Evolutionary conservation across 2,888 invertebrate species (phyloP).

Genomic region (Pristionchus maxplancki): DNA sequence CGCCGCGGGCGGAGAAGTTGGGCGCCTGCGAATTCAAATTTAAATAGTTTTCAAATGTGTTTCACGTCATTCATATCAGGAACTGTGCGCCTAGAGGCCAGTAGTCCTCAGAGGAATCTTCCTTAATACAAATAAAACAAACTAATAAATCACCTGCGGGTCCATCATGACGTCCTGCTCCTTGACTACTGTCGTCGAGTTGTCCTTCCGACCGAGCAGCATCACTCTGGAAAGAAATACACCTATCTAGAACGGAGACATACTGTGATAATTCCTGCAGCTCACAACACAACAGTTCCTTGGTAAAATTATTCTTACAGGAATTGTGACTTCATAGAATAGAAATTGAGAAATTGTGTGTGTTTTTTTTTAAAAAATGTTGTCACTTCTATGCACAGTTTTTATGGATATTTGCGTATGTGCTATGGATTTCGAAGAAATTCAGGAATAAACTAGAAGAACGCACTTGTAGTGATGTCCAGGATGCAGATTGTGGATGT

Average conservation of each 20-base stretch:
- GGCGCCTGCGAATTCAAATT: constrained; percentile 57
- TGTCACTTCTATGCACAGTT: too few relatives aligned
- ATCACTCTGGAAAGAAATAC: constrained; percentile 61
- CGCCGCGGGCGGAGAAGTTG: constrained; percentile 61
- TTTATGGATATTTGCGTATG: too few relatives aligned
- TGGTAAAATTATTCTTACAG: too few relatives aligned
- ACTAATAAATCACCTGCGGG: constrained; percentile 57
- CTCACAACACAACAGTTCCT: too few relatives aligned
- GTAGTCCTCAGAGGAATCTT: too few relatives aligned
- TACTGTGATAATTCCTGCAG: too few relatives aligned
- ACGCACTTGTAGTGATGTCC: constrained; percentile 72
- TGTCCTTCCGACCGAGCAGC: constrained; percentile 71
- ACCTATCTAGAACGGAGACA: background rate
- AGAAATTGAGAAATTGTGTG: too few relatives aligned
- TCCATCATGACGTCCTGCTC: constrained; percentile 75
- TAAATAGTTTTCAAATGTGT: background rate
- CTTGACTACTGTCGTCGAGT: constrained; percentile 68
- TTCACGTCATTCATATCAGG: background rate
- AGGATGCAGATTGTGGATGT: constrained; percentile 71
- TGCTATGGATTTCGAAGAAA: too few relatives aligned
- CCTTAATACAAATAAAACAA: too few relatives aligned
- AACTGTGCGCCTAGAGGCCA: too few relatives aligned
- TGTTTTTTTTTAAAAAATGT: background rate
- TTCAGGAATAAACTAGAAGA: too few relatives aligned
- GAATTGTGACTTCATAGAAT: too few relatives aligned